phyloP scores from a whole-genome alignment of 2,888 invertebrate species.

The Stenotaenia linearis region DNA sequence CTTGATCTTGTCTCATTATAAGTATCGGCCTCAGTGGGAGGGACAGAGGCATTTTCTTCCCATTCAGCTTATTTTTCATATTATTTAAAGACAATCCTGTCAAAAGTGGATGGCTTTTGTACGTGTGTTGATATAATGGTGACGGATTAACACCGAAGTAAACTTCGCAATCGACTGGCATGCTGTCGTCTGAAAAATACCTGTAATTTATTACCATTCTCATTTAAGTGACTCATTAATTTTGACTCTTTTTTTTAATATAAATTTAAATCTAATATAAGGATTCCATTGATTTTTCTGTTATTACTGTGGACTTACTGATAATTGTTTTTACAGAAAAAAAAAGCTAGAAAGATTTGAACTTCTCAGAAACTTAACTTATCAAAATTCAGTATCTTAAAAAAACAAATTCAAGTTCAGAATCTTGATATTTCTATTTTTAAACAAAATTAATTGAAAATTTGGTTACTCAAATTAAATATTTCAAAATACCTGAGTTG shows the following conservation, averaged over 20 bases:
- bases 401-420: neutral
- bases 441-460: neutral
- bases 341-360: too few species aligned
- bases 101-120: neutral
- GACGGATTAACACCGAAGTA: conserved; percentile 52
- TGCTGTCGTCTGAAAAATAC: conserved; percentile 34
- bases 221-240: too few species aligned
- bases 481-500: neutral
- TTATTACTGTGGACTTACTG: too few species aligned
- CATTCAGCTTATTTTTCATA: neutral
- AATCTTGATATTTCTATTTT: too few species aligned
- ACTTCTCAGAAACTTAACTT: too few species aligned
- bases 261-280: too few species aligned
- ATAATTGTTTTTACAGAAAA: too few species aligned
- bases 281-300: too few species aligned
- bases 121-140: conserved; percentile 53
- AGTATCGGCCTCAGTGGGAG: conserved; percentile 54
- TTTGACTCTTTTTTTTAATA: too few species aligned
- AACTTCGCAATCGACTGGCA: conserved; percentile 44
- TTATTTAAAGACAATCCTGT: conserved; percentile 22
- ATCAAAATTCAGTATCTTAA: too few species aligned
- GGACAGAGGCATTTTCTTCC: conserved; percentile 43
- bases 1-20: conserved; percentile 45
- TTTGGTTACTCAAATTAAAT: neutral
- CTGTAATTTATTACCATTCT: too few species aligned